These are phyloP conservation scores for Pagrus major DNA, from an alignment of 2,113 vertebrate genomes.

Conservation along the genomic window DNA sequence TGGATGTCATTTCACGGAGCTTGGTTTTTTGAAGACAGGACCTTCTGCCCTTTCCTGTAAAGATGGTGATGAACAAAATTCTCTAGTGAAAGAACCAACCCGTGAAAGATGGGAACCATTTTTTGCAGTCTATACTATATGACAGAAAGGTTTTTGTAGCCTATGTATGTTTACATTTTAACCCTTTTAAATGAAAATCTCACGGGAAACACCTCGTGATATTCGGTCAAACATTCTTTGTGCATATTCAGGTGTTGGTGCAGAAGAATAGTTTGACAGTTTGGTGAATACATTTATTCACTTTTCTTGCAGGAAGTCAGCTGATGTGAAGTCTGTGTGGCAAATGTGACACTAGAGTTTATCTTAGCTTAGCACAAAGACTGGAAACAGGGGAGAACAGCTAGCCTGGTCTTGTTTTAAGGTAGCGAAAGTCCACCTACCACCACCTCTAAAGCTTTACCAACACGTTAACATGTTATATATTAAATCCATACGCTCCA, in stretches of 20 bases:
- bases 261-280: background rate
- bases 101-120: background rate
- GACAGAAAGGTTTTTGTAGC: background rate
- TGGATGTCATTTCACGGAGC: constrained; percentile 56
- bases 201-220: background rate
- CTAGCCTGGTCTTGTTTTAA: background rate
- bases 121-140: background rate
- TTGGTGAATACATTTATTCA: background rate
- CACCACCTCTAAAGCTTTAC: background rate
- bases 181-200: background rate
- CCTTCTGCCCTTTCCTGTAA: constrained; percentile 6
- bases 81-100: constrained; percentile 13
- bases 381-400: too few relatives aligned
- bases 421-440: background rate
- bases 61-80: constrained; percentile 9
- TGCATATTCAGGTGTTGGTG: background rate
- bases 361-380: background rate
- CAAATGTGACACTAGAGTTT: too few relatives aligned
- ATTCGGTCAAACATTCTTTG: background rate
- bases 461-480: background rate
- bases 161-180: background rate
- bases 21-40: constrained; percentile 18
- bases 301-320: background rate
- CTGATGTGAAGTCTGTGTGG: background rate
- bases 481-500: too few relatives aligned